These are phyloP conservation scores for Drosophila arawakana DNA, from an alignment of 1,140 invertebrate species.

Conservation along the genomic window DNA sequence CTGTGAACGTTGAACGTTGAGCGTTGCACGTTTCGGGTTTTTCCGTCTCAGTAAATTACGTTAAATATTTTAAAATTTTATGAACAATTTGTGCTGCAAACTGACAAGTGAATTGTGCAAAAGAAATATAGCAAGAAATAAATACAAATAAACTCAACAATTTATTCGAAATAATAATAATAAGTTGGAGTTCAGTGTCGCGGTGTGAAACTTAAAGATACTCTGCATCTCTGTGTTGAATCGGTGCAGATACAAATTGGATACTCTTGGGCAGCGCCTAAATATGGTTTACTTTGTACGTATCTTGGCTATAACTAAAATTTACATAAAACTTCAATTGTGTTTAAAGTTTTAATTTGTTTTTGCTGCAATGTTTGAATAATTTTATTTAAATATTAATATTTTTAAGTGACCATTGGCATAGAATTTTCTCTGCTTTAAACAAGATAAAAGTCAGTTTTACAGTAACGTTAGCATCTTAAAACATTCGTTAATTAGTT, in stretches of 20 bases:
- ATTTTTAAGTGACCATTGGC: too few relatives aligned
- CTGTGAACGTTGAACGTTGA: constrained; percentile 54
- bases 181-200: neutral
- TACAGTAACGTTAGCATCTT: too few relatives aligned
- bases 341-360: too few relatives aligned
- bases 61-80: neutral
- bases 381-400: too few relatives aligned
- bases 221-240: constrained; percentile 14
- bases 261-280: constrained; percentile 71
- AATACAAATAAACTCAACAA: neutral
- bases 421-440: too few relatives aligned
- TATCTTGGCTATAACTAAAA: constrained; percentile 39
- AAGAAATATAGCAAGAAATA: neutral
- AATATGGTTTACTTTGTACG: constrained; percentile 84
- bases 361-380: too few relatives aligned
- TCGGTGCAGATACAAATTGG: constrained; percentile 60
- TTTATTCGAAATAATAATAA: neutral
- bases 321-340: too few relatives aligned
- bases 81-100: constrained; percentile 13
- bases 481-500: too few relatives aligned
- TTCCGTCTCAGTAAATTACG: neutral
- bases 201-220: constrained; percentile 1
- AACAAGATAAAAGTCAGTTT: too few relatives aligned
- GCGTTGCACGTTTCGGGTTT: constrained; percentile 42
- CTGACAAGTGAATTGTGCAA: constrained; percentile 35